Conservation (phyloP, 2,113 vertebrate species). For the Tautogolabrus adspersus region DNA sequence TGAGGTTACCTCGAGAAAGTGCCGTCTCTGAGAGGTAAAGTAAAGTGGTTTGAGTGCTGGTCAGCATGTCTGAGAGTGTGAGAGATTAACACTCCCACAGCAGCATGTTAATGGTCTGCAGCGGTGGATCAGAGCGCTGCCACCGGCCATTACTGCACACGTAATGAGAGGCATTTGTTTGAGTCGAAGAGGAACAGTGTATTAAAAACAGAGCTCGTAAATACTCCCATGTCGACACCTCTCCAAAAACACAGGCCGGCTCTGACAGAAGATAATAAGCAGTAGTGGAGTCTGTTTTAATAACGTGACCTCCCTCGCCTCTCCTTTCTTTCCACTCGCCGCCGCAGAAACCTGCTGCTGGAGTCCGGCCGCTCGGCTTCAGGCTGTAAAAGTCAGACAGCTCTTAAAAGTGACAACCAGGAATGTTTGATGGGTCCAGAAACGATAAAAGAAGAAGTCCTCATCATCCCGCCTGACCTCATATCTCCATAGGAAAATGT, state of each 20-base stretch:
- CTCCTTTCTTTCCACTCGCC: constrained; percentile 36
- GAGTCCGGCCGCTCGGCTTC: constrained; percentile 50
- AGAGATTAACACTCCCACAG: constrained; percentile 49
- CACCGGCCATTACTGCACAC: constrained; percentile 60
- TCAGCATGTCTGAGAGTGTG: constrained; percentile 19
- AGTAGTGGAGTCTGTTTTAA: constrained; percentile 66
- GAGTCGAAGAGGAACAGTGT: constrained; percentile 56
- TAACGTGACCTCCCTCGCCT: constrained; percentile 58
- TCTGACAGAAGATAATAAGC: constrained; percentile 70
- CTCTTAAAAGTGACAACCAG: constrained; percentile 64
- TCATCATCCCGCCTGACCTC: constrained; percentile 45
- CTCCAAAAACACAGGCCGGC: constrained; percentile 59
- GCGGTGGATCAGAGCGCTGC: constrained; percentile 42
- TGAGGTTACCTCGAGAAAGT: constrained; percentile 27
- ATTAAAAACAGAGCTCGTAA: constrained; percentile 77
- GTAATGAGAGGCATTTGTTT: constrained; percentile 73
- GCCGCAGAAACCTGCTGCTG: constrained; percentile 50
- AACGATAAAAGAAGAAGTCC: constrained; percentile 54
- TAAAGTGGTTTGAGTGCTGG: neutral
- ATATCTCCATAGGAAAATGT: constrained; percentile 50
- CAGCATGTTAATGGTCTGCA: constrained; percentile 40
- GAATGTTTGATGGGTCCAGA: constrained; percentile 62
- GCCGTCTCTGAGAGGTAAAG: neutral
- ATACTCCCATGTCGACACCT: constrained; percentile 77
- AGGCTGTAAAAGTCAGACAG: constrained; percentile 69